Percentiles rank a stretch among this genome's conserved stretches.
These are phyloP conservation scores for Perodicticus potto DNA, from an alignment of 2,797 vertebrate species.

Conservation along the genomic window DNA sequence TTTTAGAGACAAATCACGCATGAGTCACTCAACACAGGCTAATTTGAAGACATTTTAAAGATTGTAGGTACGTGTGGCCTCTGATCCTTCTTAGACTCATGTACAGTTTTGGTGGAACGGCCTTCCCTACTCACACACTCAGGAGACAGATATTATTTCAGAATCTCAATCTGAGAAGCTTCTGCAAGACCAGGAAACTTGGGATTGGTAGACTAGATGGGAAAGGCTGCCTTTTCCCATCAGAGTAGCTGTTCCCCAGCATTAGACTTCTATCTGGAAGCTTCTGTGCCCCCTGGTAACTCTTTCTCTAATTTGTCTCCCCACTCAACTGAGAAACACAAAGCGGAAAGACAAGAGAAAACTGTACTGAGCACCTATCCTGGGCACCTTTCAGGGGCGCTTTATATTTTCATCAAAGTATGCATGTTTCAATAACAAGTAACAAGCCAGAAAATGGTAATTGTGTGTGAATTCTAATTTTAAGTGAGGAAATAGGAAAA, in stretches of 20 bases:
- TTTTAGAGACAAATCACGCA: conserved; percentile 22
- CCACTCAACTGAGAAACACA: neutral
- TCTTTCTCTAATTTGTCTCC: neutral
- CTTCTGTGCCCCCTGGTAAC: neutral
- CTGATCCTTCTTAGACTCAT: neutral
- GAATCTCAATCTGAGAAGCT: neutral
- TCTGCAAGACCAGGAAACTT: neutral
- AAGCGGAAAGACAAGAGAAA: neutral
- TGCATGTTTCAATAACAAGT: neutral
- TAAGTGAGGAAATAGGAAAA: neutral
- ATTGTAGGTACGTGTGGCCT: neutral
- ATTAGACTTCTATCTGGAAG: neutral
- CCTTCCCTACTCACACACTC: neutral
- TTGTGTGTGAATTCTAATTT: conserved; percentile 10
- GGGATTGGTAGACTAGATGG: neutral
- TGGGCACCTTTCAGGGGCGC: neutral
- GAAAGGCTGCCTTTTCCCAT: neutral
- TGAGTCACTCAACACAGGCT: neutral
- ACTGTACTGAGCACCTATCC: neutral
- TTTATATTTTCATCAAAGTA: conserved; percentile 24
- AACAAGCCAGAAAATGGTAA: neutral
- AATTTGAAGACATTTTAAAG: neutral
- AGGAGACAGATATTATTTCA: neutral
- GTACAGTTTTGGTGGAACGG: neutral
- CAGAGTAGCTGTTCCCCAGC: neutral